phyloP scores from a whole-genome alignment of 2,113 vertebrate species.

The Amphiprion percula region DNA sequence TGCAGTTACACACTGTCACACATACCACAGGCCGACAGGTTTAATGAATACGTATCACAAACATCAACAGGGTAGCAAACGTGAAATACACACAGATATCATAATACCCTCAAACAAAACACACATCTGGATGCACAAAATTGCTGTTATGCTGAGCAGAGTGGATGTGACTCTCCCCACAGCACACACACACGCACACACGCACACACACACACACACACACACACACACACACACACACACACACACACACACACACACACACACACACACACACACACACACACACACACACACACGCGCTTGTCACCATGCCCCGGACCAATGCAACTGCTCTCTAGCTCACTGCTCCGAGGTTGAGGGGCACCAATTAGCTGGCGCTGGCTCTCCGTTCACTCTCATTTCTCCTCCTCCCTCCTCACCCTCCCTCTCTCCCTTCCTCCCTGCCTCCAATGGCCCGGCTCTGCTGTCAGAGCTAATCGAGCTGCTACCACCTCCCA shows the following conservation, averaged over 20 bases:
- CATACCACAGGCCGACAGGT: slow-evolving; percentile 15
- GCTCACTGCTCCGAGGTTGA: slow-evolving; percentile 75
- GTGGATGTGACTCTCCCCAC: slow-evolving; percentile 38
- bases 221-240: slow-evolving; percentile 29
- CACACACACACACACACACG: slow-evolving; percentile 33
- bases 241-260: slow-evolving; percentile 36
- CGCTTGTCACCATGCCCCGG: slow-evolving; percentile 32
- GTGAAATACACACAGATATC: slow-evolving; percentile 2
- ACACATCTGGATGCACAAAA: slow-evolving; percentile 7
- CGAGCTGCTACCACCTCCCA: slow-evolving; percentile 77
- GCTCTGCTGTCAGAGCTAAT: slow-evolving; percentile 83
- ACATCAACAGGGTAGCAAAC: background rate
- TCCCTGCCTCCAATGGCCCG: slow-evolving; percentile 38
- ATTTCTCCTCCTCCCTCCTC: background rate
- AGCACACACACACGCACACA: slow-evolving; percentile 32
- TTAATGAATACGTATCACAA: slow-evolving; percentile 5
- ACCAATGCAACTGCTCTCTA: slow-evolving; percentile 57
- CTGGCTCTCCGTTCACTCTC: slow-evolving; percentile 50
- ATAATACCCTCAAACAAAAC: slow-evolving; percentile 1
- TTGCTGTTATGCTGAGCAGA: slow-evolving; percentile 12
- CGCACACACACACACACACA: slow-evolving; percentile 12
- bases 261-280: slow-evolving; percentile 1
- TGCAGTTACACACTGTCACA: slow-evolving; percentile 21
- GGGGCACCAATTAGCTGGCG: slow-evolving; percentile 82
- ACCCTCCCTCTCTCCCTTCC: background rate